These are phyloP conservation scores for Palloptera scutellata DNA, from an alignment of 2,888 invertebrate species.

Conservation along the genomic window DNA sequence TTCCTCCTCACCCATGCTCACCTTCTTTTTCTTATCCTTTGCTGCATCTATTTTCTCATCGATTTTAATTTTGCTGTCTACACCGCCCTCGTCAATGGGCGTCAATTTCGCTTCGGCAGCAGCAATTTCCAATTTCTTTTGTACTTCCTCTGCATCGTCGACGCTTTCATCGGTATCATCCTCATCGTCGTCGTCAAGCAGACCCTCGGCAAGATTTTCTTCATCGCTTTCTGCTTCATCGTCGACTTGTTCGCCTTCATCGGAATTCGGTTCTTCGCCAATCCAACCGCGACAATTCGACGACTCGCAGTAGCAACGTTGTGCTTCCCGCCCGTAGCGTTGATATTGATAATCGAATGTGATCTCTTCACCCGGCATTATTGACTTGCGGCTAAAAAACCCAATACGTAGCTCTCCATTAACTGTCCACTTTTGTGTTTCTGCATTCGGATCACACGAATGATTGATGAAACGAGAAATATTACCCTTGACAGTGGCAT, in stretches of 20 bases:
- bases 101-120: slow-evolving; percentile 39
- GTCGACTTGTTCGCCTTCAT: slow-evolving; percentile 68
- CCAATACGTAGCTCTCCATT: slow-evolving; percentile 94
- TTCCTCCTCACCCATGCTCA: slow-evolving; percentile 12
- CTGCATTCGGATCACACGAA: slow-evolving; percentile 98
- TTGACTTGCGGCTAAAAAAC: slow-evolving; percentile 89
- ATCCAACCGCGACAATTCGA: slow-evolving; percentile 93
- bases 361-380: slow-evolving; percentile 90
- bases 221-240: slow-evolving; percentile 47
- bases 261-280: slow-evolving; percentile 84
- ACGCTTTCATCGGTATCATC: slow-evolving; percentile 61
- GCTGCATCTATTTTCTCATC: slow-evolving; percentile 15
- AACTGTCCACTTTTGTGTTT: slow-evolving; percentile 97
- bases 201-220: slow-evolving; percentile 59
- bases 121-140: slow-evolving; percentile 42
- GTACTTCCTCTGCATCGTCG: slow-evolving; percentile 37
- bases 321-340: slow-evolving; percentile 95
- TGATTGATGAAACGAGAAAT: slow-evolving; percentile 98
- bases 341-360: slow-evolving; percentile 99
- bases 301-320: slow-evolving; percentile 94
- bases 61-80: slow-evolving; percentile 23
- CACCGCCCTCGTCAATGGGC: slow-evolving; percentile 33
- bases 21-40: slow-evolving; percentile 22
- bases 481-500: slow-evolving; percentile 96
- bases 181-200: slow-evolving; percentile 57